A percentile compares a stretch with the other conserved stretches of the same genome.
Evolutionary conservation across 2,113 vertebrate species (phyloP).

Genomic region (Maccullochella peelii): DNA sequence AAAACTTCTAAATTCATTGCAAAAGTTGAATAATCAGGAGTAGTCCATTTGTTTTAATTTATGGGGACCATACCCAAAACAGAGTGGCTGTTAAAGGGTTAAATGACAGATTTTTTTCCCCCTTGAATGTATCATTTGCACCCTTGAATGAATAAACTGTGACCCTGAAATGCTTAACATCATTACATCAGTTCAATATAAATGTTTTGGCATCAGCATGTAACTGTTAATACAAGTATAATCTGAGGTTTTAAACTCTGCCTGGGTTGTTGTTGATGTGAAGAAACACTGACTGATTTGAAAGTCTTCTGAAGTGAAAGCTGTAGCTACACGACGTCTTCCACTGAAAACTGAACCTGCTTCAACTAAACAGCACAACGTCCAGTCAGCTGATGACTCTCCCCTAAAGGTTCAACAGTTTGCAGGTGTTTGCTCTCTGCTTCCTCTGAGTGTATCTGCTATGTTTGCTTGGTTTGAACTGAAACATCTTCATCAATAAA

Average conservation of each 20-base stretch:
- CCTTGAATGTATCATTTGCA: neutral
- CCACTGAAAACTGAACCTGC: slow-evolving; percentile 11
- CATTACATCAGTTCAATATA: neutral
- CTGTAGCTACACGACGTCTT: slow-evolving; percentile 22
- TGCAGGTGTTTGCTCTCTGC: neutral
- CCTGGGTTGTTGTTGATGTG: neutral
- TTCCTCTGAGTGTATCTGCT: neutral
- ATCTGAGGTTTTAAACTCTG: neutral
- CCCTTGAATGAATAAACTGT: neutral
- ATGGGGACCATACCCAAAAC: no score
- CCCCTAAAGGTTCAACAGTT: neutral
- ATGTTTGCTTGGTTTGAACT: neutral
- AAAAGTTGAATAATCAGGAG: neutral
- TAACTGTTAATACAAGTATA: neutral
- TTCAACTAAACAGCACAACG: slow-evolving; percentile 24
- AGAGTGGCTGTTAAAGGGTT: neutral
- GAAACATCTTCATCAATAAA: neutral
- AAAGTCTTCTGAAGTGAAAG: neutral
- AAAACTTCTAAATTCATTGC: neutral
- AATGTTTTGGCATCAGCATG: neutral
- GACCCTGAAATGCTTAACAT: neutral
- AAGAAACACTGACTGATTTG: neutral
- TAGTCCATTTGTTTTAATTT: neutral
- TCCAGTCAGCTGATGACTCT: neutral
- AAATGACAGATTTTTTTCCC: neutral